Percentiles rank a stretch among this genome's conserved stretches.
Evolutionary conservation across 2,113 vertebrate genomes (phyloP).

Genomic region (Tretioscincus oriximinensis): DNA sequence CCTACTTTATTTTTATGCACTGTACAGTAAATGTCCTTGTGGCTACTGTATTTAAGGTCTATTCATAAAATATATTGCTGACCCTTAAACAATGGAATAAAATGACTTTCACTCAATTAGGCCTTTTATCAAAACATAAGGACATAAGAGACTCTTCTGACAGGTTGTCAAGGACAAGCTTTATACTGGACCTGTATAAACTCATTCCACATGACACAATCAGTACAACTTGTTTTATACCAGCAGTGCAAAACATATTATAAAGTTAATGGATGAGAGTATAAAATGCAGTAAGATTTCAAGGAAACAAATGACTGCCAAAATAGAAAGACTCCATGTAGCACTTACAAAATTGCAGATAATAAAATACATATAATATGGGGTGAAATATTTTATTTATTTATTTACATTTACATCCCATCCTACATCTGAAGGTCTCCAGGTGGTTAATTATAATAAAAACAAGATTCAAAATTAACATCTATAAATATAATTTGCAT

Average conservation of each 20-base stretch:
- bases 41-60: slow-evolving; percentile 24
- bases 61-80: slow-evolving; percentile 17
- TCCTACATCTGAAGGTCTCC: too few species aligned
- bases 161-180: slow-evolving; percentile 2
- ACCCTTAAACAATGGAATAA: slow-evolving; percentile 17
- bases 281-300: not conserved
- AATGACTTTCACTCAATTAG: not conserved
- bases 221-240: slow-evolving; percentile 2
- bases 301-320: not conserved
- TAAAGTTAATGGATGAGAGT: not conserved
- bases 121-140: slow-evolving; percentile 13
- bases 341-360: too few species aligned
- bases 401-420: too few species aligned
- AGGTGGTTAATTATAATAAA: too few species aligned
- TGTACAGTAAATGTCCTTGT: slow-evolving; percentile 15
- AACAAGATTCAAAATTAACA: too few species aligned
- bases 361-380: not conserved
- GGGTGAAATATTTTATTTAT: not conserved
- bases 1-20: slow-evolving; percentile 29
- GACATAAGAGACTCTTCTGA: not conserved
- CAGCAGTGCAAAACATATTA: not conserved
- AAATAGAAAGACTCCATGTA: not conserved
- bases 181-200: not conserved
- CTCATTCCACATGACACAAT: not conserved
- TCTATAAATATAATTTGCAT: too few species aligned